A percentile compares a stretch with the other conserved stretches of the same genome.
Evolutionary conservation across 2,113 vertebrate genomes (phyloP).

Genomic region (Cisticola juncidis): DNA sequence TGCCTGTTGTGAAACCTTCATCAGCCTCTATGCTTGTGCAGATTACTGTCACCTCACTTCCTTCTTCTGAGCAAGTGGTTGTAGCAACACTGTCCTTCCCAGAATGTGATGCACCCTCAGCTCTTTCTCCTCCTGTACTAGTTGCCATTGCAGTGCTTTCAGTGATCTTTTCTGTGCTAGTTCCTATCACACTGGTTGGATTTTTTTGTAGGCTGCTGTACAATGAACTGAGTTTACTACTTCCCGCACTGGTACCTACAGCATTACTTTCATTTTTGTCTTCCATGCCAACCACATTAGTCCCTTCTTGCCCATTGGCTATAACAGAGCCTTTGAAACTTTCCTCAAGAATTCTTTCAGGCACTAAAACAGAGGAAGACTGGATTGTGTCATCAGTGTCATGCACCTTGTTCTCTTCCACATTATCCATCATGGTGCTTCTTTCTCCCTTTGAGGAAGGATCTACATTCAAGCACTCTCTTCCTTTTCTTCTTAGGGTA

Average conservation of each 20-base stretch:
- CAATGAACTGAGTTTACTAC: not conserved
- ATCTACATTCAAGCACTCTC: not conserved
- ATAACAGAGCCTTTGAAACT: not conserved
- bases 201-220: not conserved
- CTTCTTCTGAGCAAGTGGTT: slow-evolving; percentile 63
- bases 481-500: not conserved
- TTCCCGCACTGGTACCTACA: slow-evolving; percentile 65
- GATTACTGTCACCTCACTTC: not conserved
- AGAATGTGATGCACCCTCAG: not conserved
- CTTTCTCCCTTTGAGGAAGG: not conserved
- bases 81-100: slow-evolving; percentile 57
- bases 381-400: not conserved
- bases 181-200: not conserved
- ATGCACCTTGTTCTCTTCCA: not conserved
- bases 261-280: slow-evolving; percentile 53
- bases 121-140: slow-evolving; percentile 63
- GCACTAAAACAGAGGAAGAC: not conserved
- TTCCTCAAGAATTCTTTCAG: not conserved
- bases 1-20: slow-evolving; percentile 56
- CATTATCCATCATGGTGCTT: not conserved
- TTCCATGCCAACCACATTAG: not conserved
- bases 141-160: slow-evolving; percentile 47
- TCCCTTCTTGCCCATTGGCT: not conserved
- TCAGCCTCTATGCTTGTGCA: slow-evolving; percentile 78
- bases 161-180: slow-evolving; percentile 29